Evolutionary conservation across 2,888 invertebrate species (phyloP).

Genomic region (Chironomus riparius): DNA sequence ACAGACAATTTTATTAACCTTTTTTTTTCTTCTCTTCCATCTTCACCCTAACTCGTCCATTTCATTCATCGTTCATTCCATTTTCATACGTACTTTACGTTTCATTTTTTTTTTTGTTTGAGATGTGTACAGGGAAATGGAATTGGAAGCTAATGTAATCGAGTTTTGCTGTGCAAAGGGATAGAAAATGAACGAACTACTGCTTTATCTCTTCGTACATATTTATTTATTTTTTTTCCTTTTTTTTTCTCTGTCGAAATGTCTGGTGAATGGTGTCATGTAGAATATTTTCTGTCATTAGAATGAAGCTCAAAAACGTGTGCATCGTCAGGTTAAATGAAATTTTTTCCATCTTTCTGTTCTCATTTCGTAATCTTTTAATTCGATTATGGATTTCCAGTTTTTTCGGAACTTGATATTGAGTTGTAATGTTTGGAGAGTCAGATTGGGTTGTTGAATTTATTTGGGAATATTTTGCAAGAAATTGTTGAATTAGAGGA

Average conservation of each 20-base stretch:
- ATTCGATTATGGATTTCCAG: conserved; percentile 5
- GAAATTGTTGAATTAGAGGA: too few relatives aligned
- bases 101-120: neutral
- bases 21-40: neutral
- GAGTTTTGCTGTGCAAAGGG: neutral
- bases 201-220: too few relatives aligned
- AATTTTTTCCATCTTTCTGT: neutral
- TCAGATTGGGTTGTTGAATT: too few relatives aligned
- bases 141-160: conserved; percentile 4
- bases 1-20: conserved; percentile 24
- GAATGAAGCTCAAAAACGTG: neutral
- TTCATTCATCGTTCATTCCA: neutral
- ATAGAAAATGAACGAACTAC: neutral
- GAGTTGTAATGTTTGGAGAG: neutral
- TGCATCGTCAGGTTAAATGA: neutral
- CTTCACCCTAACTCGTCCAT: neutral
- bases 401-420: neutral
- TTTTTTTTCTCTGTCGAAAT: neutral
- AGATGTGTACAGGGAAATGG: neutral
- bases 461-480: too few relatives aligned
- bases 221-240: neutral
- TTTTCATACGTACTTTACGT: neutral
- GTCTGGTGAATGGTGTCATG: too few relatives aligned
- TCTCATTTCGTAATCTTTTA: conserved; percentile 6
- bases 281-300: neutral